Evolutionary conservation across 2,797 vertebrate genomes (phyloP), one percentile per base, ranked within the genome.

Genomic region (Falco rusticolus): DNA sequence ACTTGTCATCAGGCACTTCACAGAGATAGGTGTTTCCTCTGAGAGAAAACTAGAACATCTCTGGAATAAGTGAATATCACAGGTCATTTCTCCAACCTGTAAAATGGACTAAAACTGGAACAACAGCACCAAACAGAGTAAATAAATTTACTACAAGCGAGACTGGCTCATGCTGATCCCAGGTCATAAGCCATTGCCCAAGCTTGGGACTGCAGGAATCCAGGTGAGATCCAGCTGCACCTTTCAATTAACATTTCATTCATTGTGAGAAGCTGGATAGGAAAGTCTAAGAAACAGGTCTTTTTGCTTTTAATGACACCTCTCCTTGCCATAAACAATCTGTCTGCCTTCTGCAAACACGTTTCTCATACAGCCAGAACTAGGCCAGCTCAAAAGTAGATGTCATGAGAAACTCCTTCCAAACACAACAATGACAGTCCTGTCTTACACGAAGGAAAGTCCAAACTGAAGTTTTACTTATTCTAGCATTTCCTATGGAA

Each of bases 401-500:
- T 48, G 71, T 59, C 86, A 68, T 18, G 14, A 56, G 13, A 47
- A 93, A 79, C 16, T 61, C 24, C 20, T 60, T 60, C 69, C 80
- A 71, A 43, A 11, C 64, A 72, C 89, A 93, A 61, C 78, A 90
- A 43, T 11, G 68, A 16, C 81, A 28, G 75, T 37, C 48, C 68
- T 56, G 43, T 28, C 72, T 90, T 92, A 6, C 3, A 25, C 5
- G n/a, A 29, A 5, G 72, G 66, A 47, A 48, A 68, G 26, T 12
- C 64, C 56, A 75, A 77, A 48, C 37, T 45, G 56, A 76, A 76
- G 72, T 28, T 76, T 80, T 31, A n/a, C 68, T 64, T 14, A 56
- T 79, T 94, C 70, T 54, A 84, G 64, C 20, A 8, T 56, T 91
- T 91, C 93, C 89, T 87, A 45, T 48, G 72, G 94, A 90, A 87